Evolutionary conservation across 2,113 vertebrate species (phyloP), one percentile per base, ranked within the genome.

Genomic region (Dryoscopus gambensis): DNA sequence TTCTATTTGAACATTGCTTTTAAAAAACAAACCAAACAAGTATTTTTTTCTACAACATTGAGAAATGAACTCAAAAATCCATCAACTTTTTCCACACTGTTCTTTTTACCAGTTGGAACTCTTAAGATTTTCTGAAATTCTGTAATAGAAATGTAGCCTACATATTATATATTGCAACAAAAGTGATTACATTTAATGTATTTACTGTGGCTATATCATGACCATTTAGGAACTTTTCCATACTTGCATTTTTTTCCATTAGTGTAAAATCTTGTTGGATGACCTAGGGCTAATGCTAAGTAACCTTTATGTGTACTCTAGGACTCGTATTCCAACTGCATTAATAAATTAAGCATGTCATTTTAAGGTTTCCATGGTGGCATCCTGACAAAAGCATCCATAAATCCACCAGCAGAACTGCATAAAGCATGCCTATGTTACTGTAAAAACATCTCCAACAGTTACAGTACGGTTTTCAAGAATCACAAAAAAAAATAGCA

Each of bases 401-500:
- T 83, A 93, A 93, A 96, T 90, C 56, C 84, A 91, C 91, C 33
- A 95, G 89, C 60, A 96, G 70, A 90, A 92, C 70, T 63, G 40
- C 53, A 96, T 49, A 91, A 83, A 93, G 92, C 68, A 81, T 68
- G 85, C 40, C 95, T 95, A 92, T 90, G 60, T 91, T 92, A 91
- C 93, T 88, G 74, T 89, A 87, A 94, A 94, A 97, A 94, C 85
- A 94, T 75, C 78, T 95, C 83, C 59, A 86, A 86, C 63, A 93
- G 76, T 93, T 93, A 96, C 81, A 93, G 50, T 95, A 97, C 63
- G 86, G 89, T 97, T 97, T 97, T 96, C 80, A 94, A 96, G 83
- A 97, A 97, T 90, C 75, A 93, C 70, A 94, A 84, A 87, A 84
- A 84, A 96, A 92, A 97, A 92, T 39, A 92, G 64, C 67, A 68